These are phyloP conservation scores for Philereme vetulata DNA, from an alignment of 2,888 invertebrate species.

Conservation along the genomic window DNA sequence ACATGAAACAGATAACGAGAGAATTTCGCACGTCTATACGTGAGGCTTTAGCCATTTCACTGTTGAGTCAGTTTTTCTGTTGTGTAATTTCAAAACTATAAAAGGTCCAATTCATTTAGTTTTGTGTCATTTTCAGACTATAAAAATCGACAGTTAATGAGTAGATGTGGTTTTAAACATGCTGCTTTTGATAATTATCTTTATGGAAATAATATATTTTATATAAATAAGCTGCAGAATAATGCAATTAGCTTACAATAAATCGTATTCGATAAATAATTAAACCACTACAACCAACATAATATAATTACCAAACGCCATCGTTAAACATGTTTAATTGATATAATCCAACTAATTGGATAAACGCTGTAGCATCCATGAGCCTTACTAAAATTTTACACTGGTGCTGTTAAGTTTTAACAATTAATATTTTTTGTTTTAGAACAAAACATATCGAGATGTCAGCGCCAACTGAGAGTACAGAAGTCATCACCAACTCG, in stretches of 20 bases:
- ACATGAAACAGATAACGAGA: constrained; percentile 32
- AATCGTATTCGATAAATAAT: no score
- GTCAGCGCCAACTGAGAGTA: constrained; percentile 79
- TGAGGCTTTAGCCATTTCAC: constrained; percentile 24
- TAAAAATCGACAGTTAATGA: no score
- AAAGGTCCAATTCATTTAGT: background rate
- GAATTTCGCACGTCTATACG: constrained; percentile 29
- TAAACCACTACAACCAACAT: no score
- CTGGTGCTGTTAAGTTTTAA: no score
- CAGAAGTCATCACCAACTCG: constrained; percentile 84
- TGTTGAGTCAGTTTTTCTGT: constrained; percentile 13
- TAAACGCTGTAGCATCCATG: no score
- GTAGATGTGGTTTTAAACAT: background rate
- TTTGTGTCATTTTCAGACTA: background rate
- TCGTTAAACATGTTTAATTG: no score
- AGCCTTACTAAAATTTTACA: no score
- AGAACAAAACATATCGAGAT: constrained; percentile 59
- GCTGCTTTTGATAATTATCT: background rate
- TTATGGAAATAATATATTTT: no score
- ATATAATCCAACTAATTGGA: no score
- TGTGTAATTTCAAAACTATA: constrained; percentile 4
- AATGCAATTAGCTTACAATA: no score
- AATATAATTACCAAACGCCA: no score
- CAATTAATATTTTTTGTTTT: constrained; percentile 53
- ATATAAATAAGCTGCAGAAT: no score